Base-by-base conservation (phyloP, 2,797 vertebrate genomes). In the Melopsittacus undulatus region DNA sequence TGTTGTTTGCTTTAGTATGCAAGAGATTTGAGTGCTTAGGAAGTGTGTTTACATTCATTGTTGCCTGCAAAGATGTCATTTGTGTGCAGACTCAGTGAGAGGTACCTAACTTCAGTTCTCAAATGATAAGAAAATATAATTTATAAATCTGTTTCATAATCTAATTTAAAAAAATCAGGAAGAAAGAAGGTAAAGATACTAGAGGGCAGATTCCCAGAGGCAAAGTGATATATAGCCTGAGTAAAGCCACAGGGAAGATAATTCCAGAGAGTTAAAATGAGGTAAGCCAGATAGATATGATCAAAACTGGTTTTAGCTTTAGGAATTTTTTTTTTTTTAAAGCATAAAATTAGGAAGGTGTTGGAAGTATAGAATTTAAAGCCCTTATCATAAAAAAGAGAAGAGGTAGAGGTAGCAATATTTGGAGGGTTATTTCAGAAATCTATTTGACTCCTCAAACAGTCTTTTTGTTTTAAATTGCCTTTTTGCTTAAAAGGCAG, bases 191-290 rank as follows among this genome's bases (percentile, higher is more conserved):
- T 78, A 49, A 32, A 22, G 10, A 94, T 75, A 67, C 49, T 89
- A 73, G 36, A 90, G 5, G 66, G 18, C 46, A 93, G 29, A 87
- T 92, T 94, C 74, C 69, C 2, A 0, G 56, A 87, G 56, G 56
- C 62, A 87, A 87, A 87, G 32, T 69, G 82, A 81, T 94, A 85
- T 92, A 90, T 66, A 63, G 43, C 78, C 52, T 73, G 59, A 95
- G 57, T 12, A 92, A 86, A 97, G 70, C 59, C 46, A 62, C 34
- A 42, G 83, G 59, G 72, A 94, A 94, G 90, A 49, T 69, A 92
- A 95, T 96, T 96, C 54, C 52, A 96, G 68, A 92, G 5, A 73
- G 21, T 83, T 94, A 83, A 93, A 97, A 97, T 90, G 45, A 96
- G 82, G 66, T 91, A 93, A 97, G 6, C 16, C 59, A 89, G 63